Base-by-base conservation (phyloP, 2,888 invertebrate species). In the Linnaemya tessellans region DNA sequence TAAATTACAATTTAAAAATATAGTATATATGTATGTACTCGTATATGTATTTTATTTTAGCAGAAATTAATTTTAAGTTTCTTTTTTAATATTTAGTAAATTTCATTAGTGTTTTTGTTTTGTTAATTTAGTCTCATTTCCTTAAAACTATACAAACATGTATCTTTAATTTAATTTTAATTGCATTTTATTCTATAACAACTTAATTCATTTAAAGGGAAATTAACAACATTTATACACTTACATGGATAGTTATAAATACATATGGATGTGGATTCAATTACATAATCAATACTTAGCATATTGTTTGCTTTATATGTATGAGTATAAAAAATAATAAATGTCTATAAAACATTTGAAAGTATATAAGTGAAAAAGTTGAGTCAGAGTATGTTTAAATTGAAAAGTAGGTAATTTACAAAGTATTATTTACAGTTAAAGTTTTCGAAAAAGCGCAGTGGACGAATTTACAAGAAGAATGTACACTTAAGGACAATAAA, bases 221-320 rank as follows among this genome's bases (percentile, higher is more conserved):
- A 77, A 77, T 71, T 74, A 68, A 86, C 81, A 88, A 73, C 73
- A 86, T 86, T 83, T 85, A 51, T 86, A 60, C 83, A 87, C 74
- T 81, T 74, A 77, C 58, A 77, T 54, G 13, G 46, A 43, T 81
- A 30, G 54, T 80, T 38, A 22, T 56, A 46, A 18, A 60, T 67
- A 20, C 20, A 20, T 9, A 54, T 10, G n/a, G n/a, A n/a, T 54
- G 56, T 30, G 30, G 30, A 30, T 30, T 75, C 38, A 73, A 30
- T 56, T 64, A 43, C 7, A 56, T 30, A 43, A n/a, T 25, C 43
- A 22, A 65, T 58, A 22, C 15, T 46, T 43, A 54, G 51, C 54
- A 41, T 65, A 71, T 54, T 22, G 9, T 62, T 25, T 51, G 60
- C n/a, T 35, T 35, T 43, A 51, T 30, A 30, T 5, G 30, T 5